A percentile compares a stretch with the other conserved stretches of the same genome.
These are phyloP conservation scores for Caenorhabditis panamensis DNA, from an alignment of 2,888 invertebrate species.

Conservation along the genomic window DNA sequence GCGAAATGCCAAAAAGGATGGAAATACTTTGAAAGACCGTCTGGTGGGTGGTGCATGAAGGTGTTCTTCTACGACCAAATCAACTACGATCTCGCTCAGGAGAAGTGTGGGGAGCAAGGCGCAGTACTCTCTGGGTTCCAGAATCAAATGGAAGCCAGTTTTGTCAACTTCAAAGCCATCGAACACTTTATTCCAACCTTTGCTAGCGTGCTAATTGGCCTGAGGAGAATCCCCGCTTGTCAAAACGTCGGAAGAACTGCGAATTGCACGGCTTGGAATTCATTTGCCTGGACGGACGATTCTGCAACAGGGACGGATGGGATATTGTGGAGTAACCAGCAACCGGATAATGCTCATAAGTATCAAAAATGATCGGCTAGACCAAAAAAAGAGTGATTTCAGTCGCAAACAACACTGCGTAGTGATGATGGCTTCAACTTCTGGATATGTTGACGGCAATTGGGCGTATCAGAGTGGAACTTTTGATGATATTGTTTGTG, in stretches of 20 bases:
- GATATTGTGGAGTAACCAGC: neutral
- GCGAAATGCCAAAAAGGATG: constrained; percentile 18
- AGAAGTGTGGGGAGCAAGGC: constrained; percentile 22
- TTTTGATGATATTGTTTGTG: constrained; percentile 9
- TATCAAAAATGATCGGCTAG: neutral
- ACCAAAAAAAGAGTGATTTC: neutral
- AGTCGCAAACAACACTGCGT: constrained; percentile 24
- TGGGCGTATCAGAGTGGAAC: constrained; percentile 5
- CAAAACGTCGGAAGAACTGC: neutral
- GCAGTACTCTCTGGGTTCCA: constrained; percentile 26
- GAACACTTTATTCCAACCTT: neutral
- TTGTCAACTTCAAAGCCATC: neutral
- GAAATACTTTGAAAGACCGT: constrained; percentile 10
- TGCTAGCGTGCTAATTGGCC: constrained; percentile 1
- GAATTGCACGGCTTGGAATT: constrained; percentile 1
- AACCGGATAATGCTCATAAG: constrained; percentile 31
- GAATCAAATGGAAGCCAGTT: constrained; percentile 25
- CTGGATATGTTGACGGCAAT: neutral
- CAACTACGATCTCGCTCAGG: neutral
- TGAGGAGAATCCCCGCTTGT: constrained; percentile 2
- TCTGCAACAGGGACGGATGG: constrained; percentile 25
- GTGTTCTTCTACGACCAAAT: neutral
- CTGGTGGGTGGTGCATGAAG: constrained; percentile 38
- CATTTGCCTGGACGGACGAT: constrained; percentile 39
- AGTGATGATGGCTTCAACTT: neutral